These are phyloP conservation scores for Cebus imitator DNA, from an alignment of 2,113 vertebrate species.

Conservation along the genomic window DNA sequence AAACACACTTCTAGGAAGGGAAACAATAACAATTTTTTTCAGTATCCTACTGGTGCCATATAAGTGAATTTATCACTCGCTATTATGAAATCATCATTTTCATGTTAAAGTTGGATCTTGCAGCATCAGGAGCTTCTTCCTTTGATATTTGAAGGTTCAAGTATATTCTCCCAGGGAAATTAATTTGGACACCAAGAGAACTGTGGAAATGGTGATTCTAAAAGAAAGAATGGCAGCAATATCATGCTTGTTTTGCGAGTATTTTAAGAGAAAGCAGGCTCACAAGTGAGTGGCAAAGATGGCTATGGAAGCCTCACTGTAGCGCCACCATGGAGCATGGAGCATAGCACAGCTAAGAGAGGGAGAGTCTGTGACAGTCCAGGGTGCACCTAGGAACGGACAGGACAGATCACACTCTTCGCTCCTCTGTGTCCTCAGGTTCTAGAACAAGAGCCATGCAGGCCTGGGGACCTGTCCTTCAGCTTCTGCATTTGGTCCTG, in stretches of 20 bases:
- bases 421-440: neutral
- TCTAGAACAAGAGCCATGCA: neutral
- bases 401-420: neutral
- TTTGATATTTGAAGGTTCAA: neutral
- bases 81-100: neutral
- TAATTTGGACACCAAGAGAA: neutral
- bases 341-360: neutral
- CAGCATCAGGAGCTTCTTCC: neutral
- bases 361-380: neutral
- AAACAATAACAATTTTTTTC: neutral
- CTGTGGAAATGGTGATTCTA: too few relatives aligned
- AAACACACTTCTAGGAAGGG: neutral
- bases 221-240: neutral
- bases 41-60: neutral
- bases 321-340: neutral
- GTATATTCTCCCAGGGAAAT: neutral
- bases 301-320: neutral
- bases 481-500: neutral
- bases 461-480: neutral
- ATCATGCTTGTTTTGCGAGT: neutral
- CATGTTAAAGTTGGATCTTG: neutral
- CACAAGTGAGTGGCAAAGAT: neutral
- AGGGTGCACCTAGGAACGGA: too few relatives aligned
- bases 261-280: neutral
- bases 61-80: neutral